These are phyloP conservation scores for Nicator chloris DNA, from an alignment of 2,113 vertebrate species.

Conservation along the genomic window DNA sequence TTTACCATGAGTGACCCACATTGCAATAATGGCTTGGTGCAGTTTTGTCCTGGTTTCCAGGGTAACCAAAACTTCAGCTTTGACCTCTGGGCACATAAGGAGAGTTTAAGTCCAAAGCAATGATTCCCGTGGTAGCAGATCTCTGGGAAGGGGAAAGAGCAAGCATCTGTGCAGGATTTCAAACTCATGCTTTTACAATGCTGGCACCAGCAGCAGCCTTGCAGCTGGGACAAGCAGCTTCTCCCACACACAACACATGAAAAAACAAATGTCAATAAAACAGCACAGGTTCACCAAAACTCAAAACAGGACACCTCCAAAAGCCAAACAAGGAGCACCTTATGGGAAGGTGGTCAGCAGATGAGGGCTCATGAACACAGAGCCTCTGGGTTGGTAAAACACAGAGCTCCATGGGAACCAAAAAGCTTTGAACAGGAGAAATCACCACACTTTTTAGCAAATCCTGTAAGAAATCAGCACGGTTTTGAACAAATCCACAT, in stretches of 20 bases:
- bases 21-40: background rate
- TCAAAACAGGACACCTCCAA: too few relatives aligned
- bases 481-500: background rate
- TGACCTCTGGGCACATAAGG: background rate
- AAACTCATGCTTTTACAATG: background rate
- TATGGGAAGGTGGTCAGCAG: background rate
- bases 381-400: background rate
- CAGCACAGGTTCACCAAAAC: too few relatives aligned
- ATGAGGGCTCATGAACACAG: background rate
- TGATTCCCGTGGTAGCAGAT: background rate
- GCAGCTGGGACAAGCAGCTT: background rate
- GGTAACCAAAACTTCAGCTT: background rate
- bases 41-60: background rate
- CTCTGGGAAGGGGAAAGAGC: background rate
- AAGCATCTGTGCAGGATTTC: background rate
- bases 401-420: background rate
- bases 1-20: background rate
- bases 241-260: background rate
- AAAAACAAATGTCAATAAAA: background rate
- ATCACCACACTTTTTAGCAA: background rate
- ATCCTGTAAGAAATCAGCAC: background rate
- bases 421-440: background rate
- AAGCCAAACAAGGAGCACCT: background rate
- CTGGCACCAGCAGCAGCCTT: background rate
- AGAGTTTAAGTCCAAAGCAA: constrained; percentile 5